These are phyloP conservation scores for Mnemiopsis leidyi DNA, from an alignment of 37 sponge, comb jelly and placozoan genomes.

Conservation along the genomic window DNA sequence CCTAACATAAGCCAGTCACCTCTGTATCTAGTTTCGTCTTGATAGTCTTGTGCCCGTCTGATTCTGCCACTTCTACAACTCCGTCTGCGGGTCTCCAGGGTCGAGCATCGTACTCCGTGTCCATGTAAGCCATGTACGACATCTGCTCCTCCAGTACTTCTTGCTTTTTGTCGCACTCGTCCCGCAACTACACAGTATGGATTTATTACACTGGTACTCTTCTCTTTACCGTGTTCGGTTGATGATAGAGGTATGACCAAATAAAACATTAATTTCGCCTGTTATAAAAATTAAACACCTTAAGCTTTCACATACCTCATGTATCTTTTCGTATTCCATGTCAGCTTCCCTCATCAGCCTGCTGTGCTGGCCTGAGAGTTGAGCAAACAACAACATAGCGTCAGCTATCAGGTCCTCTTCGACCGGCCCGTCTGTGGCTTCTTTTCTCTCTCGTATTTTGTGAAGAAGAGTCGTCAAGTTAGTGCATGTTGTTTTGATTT, in stretches of 20 bases:
- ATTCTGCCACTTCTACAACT: not conserved
- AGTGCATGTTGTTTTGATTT: slow-evolving; percentile 15
- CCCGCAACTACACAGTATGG: not conserved
- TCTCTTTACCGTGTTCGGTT: too few species aligned
- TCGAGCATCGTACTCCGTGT: slow-evolving; percentile 41
- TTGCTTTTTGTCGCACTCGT: not conserved
- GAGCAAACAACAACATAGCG: slow-evolving; percentile 39
- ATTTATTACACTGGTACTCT: too few species aligned
- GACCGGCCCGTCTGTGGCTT: not conserved
- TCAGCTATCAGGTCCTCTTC: slow-evolving; percentile 40
- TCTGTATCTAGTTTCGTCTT: slow-evolving; percentile 12
- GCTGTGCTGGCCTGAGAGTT: slow-evolving; percentile 17
- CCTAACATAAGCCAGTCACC: too few species aligned
- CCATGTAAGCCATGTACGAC: slow-evolving; percentile 43
- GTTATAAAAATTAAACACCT: not conserved
- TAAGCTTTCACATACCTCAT: too few species aligned
- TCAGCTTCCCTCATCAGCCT: slow-evolving; percentile 9
- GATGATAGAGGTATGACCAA: too few species aligned
- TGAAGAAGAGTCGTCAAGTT: slow-evolving; percentile 36
- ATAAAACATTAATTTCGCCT: too few species aligned
- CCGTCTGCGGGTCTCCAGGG: slow-evolving; percentile 28
- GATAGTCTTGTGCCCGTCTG: not conserved
- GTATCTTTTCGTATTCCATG: slow-evolving; percentile 15
- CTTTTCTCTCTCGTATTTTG: not conserved
- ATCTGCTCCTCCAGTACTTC: slow-evolving; percentile 43